Evolutionary conservation across 2,888 invertebrate species (phyloP).

Genomic region (Nipponacmea schrenckii): DNA sequence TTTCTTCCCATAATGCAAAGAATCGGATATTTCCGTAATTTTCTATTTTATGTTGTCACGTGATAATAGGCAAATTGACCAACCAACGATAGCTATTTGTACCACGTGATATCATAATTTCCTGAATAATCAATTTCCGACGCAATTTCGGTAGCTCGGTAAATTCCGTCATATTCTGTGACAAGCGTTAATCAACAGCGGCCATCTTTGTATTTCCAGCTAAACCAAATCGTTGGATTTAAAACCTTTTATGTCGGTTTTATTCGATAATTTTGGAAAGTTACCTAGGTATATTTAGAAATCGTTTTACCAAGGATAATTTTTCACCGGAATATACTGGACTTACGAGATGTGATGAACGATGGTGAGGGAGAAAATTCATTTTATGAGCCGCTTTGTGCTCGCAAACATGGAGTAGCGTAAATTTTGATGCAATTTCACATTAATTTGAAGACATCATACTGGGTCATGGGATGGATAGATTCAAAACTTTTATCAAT

Average conservation of each 20-base stretch:
- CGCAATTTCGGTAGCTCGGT: conserved; percentile 56
- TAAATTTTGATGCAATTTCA: conserved; percentile 16
- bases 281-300: conserved; percentile 23
- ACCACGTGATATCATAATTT: conserved; percentile 49
- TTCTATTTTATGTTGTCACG: neutral
- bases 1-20: neutral
- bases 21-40: neutral
- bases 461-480: conserved; percentile 2
- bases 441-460: conserved; percentile 18
- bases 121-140: conserved; percentile 62
- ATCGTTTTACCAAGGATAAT: conserved; percentile 22
- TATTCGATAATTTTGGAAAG: conserved; percentile 72
- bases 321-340: conserved; percentile 14
- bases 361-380: conserved; percentile 23
- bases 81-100: conserved; percentile 29
- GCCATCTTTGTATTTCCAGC: conserved; percentile 90
- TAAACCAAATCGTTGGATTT: conserved; percentile 74
- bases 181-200: conserved; percentile 96
- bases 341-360: conserved; percentile 18
- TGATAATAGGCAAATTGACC: conserved; percentile 27
- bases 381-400: conserved; percentile 30
- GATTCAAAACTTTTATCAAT: neutral
- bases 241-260: conserved; percentile 26
- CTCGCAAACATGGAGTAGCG: conserved; percentile 30
- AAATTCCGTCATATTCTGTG: conserved; percentile 76